A percentile compares a stretch with the other conserved stretches of the same genome.
These are phyloP conservation scores for Tamandua tetradactyla DNA, from an alignment of 2,797 vertebrate genomes.

Conservation along the genomic window DNA sequence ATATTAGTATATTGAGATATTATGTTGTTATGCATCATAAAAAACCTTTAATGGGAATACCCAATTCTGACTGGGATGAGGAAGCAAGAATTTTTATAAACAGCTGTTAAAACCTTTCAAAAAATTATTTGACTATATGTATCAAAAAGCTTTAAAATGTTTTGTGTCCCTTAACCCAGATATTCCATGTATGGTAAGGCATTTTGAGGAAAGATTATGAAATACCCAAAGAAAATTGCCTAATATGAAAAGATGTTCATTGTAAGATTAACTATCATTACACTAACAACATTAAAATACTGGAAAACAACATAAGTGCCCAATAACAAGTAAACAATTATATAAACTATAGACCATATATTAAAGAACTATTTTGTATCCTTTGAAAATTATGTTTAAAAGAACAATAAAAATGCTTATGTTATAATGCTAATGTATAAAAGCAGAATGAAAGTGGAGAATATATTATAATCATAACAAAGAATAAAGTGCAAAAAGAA, in stretches of 20 bases:
- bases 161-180: not conserved
- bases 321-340: not conserved
- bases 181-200: not conserved
- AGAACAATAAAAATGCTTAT: not conserved
- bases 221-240: not conserved
- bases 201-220: not conserved
- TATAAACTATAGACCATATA: not conserved
- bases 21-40: not conserved
- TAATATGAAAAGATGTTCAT: not conserved
- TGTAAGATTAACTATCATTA: not conserved
- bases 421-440: not conserved
- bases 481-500: not conserved
- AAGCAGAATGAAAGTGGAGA: not conserved
- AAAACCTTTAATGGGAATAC: not conserved
- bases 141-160: not conserved
- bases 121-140: not conserved
- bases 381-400: not conserved
- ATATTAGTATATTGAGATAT: not conserved
- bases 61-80: not conserved
- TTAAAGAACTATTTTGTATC: not conserved
- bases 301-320: not conserved
- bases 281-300: not conserved
- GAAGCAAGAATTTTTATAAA: not conserved
- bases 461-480: not conserved
- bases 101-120: not conserved